Evolutionary conservation across 1,140 invertebrate species (phyloP).

Genomic region (Philaenus spumarius): DNA sequence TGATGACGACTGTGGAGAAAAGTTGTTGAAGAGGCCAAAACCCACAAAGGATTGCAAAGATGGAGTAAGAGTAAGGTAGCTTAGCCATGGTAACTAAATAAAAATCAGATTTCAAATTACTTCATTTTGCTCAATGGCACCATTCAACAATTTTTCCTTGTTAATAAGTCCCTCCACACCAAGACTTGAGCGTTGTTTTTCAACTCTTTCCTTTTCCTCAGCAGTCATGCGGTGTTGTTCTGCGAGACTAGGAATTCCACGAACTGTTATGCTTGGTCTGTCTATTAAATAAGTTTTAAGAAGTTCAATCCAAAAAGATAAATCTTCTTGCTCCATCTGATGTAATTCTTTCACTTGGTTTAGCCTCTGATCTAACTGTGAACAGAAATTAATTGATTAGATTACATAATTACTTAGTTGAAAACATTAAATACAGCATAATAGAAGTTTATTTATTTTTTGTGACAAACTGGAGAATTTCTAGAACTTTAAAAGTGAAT

Average conservation of each 20-base stretch:
- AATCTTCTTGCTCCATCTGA: slow-evolving; percentile 53
- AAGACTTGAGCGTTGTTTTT: slow-evolving; percentile 52
- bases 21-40: too few relatives aligned
- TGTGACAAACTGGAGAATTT: too few relatives aligned
- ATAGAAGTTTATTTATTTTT: not conserved
- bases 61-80: too few relatives aligned
- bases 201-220: slow-evolving; percentile 59
- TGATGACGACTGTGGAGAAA: too few relatives aligned
- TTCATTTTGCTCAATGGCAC: slow-evolving; percentile 70
- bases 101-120: too few relatives aligned
- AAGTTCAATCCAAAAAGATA: slow-evolving; percentile 64
- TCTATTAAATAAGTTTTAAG: slow-evolving; percentile 64
- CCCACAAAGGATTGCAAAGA: too few relatives aligned
- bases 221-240: slow-evolving; percentile 52
- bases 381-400: slow-evolving; percentile 24
- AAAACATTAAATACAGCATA: not conserved
- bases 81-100: too few relatives aligned
- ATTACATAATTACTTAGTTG: not conserved
- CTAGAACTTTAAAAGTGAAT: too few relatives aligned
- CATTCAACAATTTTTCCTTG: slow-evolving; percentile 52
- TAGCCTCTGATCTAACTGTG: slow-evolving; percentile 61
- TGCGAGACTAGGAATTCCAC: slow-evolving; percentile 49
- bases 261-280: slow-evolving; percentile 44
- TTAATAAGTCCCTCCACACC: slow-evolving; percentile 60
- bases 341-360: slow-evolving; percentile 60